phyloP scores from a whole-genome alignment of 1,140 invertebrate species.

The Papilio aristodemus region DNA sequence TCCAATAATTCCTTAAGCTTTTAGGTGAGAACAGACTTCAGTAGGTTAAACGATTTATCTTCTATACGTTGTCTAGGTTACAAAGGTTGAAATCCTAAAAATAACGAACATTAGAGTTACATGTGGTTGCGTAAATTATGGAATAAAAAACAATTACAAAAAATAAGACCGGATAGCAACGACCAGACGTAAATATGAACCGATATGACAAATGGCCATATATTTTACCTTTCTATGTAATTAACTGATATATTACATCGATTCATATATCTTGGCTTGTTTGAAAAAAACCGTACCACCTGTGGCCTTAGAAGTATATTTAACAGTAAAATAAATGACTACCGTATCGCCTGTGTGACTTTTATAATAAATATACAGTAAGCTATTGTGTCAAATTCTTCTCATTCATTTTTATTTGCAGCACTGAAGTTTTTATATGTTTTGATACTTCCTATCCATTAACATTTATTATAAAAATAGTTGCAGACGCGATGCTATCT shows the following conservation, averaged over 20 bases:
- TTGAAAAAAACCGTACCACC: slow-evolving; percentile 9
- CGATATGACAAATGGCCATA: slow-evolving; percentile 3
- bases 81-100: not conserved
- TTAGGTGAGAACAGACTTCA: slow-evolving; percentile 1
- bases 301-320: not conserved
- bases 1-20: slow-evolving; percentile 12
- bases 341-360: slow-evolving; percentile 19
- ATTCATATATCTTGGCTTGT: slow-evolving; percentile 13
- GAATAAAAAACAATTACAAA: too few species aligned
- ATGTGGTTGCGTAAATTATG: too few species aligned
- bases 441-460: not conserved
- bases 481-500: slow-evolving; percentile 40
- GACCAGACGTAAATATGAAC: not conserved
- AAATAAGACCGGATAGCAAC: not conserved
- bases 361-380: slow-evolving; percentile 17
- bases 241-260: slow-evolving; percentile 8
- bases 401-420: too few species aligned
- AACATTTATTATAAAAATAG: too few species aligned
- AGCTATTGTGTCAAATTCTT: not conserved
- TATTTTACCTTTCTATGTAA: slow-evolving; percentile 7
- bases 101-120: too few species aligned
- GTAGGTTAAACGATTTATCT: not conserved
- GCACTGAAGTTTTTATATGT: too few species aligned
- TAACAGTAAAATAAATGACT: slow-evolving; percentile 11
- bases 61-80: not conserved